Percentiles rank a stretch among this genome's conserved stretches.
These are phyloP conservation scores for Eubucco bourcierii DNA, from an alignment of 2,113 vertebrate genomes.

Conservation along the genomic window DNA sequence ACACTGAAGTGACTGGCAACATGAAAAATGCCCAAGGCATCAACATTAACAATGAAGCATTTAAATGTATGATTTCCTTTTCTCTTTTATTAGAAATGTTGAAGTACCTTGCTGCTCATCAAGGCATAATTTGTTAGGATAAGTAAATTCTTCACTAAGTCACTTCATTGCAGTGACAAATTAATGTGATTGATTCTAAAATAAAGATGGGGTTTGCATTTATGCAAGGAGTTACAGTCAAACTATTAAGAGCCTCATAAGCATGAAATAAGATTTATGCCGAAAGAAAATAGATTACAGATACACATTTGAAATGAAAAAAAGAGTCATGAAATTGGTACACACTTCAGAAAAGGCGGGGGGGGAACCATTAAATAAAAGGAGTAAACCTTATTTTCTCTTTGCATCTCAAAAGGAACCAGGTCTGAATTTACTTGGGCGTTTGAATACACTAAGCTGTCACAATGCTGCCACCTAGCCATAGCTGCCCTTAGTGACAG, in stretches of 20 bases:
- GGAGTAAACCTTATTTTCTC: conserved; percentile 23
- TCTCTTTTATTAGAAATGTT: background rate
- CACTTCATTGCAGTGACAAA: background rate
- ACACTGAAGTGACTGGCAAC: background rate
- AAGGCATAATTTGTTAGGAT: background rate
- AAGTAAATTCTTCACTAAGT: conserved; percentile 6
- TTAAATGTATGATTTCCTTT: background rate
- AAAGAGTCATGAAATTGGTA: background rate
- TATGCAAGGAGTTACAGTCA: background rate
- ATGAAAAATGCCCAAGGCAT: background rate
- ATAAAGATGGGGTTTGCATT: background rate
- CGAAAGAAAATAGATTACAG: conserved; percentile 30
- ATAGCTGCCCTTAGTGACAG: background rate
- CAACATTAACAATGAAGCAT: background rate
- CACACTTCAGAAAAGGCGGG: background rate
- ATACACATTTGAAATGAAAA: conserved; percentile 25
- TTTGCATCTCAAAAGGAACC: background rate
- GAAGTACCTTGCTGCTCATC: background rate
- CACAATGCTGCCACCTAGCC: conserved; percentile 51
- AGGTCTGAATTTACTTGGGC: background rate
- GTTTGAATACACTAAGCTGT: background rate
- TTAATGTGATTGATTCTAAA: background rate
- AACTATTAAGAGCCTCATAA: background rate
- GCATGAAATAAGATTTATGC: conserved; percentile 15
- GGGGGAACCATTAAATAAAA: background rate